Base-by-base conservation (phyloP, 1,140 invertebrate genomes). In the Drosophila kohkoa region DNA sequence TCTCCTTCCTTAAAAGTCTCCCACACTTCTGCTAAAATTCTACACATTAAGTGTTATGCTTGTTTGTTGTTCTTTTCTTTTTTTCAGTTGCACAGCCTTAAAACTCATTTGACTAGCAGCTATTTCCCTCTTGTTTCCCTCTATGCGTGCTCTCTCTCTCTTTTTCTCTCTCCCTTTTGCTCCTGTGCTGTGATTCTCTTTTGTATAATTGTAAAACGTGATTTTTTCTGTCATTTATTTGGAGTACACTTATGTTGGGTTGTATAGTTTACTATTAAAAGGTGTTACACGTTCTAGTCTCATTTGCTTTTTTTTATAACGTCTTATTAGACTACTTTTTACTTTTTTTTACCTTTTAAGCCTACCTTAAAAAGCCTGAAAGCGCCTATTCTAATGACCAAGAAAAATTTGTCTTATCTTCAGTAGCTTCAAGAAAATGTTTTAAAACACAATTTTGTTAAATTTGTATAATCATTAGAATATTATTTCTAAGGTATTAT, bases 161-260 rank as follows among this genome's bases (percentile, higher is more conserved):
- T n/a, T 10, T 10, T 25, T 41, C 8, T 48, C 32, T 38, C 3
- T 28, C 16, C 25, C 30, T n/a, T 16, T 5, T 5, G 51, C 28
- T n/a, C 72, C 43, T n/a, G 4, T 8, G 8, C 15, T 30, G 70
- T 62, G 52, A 75, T 67, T 82, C 67, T 80, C 67, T 16, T 66
- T 75, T 80, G 83, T 82, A 60, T 87, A 83, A 87, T 88, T 88
- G 75, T 55, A 71, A 86, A 88, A 88, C 82, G 83, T 87, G 83
- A 88, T 87, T 88, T 87, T 66, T 66, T 65, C 13, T 51, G 30
- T n/a, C 45, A 35, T 54, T 48, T 54, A 30, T 64, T 49, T 51
- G 11, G 1, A 16, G 2, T 54, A 54, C 51, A 6, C 54, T 57
- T 25, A 3, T 5, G 4, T 41, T 20, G 0, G 38, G 32, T 57